phyloP scores from a whole-genome alignment of 2,113 vertebrate species.

The Siphamia tubifer region DNA sequence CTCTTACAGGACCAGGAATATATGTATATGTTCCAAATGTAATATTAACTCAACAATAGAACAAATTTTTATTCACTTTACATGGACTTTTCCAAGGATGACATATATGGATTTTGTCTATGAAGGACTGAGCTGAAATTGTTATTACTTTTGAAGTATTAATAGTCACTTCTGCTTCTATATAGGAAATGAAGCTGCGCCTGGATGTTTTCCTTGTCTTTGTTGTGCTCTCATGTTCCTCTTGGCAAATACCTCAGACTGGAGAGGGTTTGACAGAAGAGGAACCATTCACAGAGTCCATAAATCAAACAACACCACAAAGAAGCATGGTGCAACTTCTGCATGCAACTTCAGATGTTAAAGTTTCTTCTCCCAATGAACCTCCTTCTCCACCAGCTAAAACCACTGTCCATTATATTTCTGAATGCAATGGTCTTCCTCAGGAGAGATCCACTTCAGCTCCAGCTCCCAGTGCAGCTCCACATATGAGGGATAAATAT shows the following conservation, averaged over 20 bases:
- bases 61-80: no score
- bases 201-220: constrained; percentile 85
- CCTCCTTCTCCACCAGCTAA: constrained; percentile 34
- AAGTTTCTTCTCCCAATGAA: constrained; percentile 28
- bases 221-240: constrained; percentile 79
- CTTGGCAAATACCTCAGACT: constrained; percentile 70
- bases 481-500: constrained; percentile 85
- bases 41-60: no score
- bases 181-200: constrained; percentile 70
- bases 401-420: constrained; percentile 83
- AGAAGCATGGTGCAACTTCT: not conserved
- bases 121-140: no score
- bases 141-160: no score
- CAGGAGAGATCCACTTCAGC: constrained; percentile 48
- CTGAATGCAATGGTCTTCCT: constrained; percentile 76
- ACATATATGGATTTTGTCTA: no score
- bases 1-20: no score
- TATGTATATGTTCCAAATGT: no score
- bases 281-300: constrained; percentile 40
- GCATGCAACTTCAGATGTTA: constrained; percentile 22
- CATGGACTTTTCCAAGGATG: no score
- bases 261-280: constrained; percentile 58
- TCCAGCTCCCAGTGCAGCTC: constrained; percentile 51
- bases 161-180: not conserved
- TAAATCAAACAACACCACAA: constrained; percentile 48